These are phyloP conservation scores for Calephelis nemesis DNA, from an alignment of 1,140 invertebrate species.

Conservation along the genomic window DNA sequence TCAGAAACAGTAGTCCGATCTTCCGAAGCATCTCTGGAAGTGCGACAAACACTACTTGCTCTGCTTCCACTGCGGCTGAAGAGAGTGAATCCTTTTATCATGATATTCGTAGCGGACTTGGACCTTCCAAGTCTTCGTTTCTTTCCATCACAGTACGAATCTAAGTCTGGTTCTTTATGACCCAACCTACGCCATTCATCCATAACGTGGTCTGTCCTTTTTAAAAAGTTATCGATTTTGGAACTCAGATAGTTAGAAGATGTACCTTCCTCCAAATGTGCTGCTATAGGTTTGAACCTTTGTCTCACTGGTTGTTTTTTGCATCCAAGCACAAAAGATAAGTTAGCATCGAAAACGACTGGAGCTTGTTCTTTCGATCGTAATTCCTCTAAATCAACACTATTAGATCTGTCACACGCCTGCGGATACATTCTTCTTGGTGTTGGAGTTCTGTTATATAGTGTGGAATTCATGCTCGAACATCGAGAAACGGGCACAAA, in stretches of 20 bases:
- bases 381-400: slow-evolving; percentile 79
- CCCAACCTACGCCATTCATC: slow-evolving; percentile 88
- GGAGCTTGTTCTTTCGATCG: slow-evolving; percentile 84
- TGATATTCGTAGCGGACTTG: slow-evolving; percentile 88
- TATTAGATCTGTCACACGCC: slow-evolving; percentile 71
- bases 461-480: slow-evolving; percentile 66
- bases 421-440: slow-evolving; percentile 84
- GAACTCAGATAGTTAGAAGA: slow-evolving; percentile 86
- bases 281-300: slow-evolving; percentile 84
- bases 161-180: slow-evolving; percentile 75
- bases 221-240: slow-evolving; percentile 89
- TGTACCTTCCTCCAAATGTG: slow-evolving; percentile 86
- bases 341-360: slow-evolving; percentile 89
- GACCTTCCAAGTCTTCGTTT: slow-evolving; percentile 81
- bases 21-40: slow-evolving; percentile 79
- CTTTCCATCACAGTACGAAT: slow-evolving; percentile 58
- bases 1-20: slow-evolving; percentile 82
- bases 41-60: slow-evolving; percentile 74
- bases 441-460: slow-evolving; percentile 68
- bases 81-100: slow-evolving; percentile 88
- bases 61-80: slow-evolving; percentile 81
- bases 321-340: slow-evolving; percentile 87
- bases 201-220: slow-evolving; percentile 90
- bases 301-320: slow-evolving; percentile 84
- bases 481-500: slow-evolving; percentile 65